Percentiles rank a stretch among this genome's conserved stretches.
These are phyloP conservation scores for Melipona quadrifasciata DNA, from an alignment of 1,140 invertebrate species.

Conservation along the genomic window DNA sequence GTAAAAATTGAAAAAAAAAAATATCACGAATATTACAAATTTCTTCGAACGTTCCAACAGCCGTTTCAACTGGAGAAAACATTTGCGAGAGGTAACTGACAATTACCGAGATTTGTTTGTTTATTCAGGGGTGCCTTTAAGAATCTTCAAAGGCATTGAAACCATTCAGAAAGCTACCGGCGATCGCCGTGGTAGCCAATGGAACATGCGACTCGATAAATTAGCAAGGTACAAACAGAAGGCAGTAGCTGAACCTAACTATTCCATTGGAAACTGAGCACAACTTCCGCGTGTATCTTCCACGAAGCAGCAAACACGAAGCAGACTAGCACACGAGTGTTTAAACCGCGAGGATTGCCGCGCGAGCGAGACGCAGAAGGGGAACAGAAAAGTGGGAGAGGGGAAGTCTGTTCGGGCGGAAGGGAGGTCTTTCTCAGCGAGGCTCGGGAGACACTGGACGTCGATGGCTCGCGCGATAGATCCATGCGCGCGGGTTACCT, in stretches of 20 bases:
- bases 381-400: background rate
- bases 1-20: no score
- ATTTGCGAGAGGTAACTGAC: background rate
- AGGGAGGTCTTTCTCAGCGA: conserved; percentile 24
- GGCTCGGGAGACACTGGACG: conserved; percentile 31
- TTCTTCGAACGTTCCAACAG: background rate
- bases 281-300: conserved; percentile 1
- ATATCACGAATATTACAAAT: background rate
- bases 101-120: background rate
- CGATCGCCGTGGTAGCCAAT: background rate
- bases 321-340: conserved; percentile 28
- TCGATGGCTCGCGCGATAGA: conserved; percentile 47
- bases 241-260: background rate
- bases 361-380: background rate
- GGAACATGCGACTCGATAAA: conserved; percentile 1
- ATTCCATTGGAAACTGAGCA: conserved; percentile 3
- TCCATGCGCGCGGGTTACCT: conserved; percentile 43
- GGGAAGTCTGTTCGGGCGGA: background rate
- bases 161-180: background rate
- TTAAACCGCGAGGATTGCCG: conserved; percentile 5
- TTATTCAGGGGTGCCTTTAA: background rate
- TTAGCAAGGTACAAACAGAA: conserved; percentile 12
- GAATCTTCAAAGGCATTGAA: background rate
- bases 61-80: background rate
- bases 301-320: conserved; percentile 31